phyloP scores from a whole-genome alignment of 2,888 invertebrate genomes.

The Drosophila silvestris region DNA sequence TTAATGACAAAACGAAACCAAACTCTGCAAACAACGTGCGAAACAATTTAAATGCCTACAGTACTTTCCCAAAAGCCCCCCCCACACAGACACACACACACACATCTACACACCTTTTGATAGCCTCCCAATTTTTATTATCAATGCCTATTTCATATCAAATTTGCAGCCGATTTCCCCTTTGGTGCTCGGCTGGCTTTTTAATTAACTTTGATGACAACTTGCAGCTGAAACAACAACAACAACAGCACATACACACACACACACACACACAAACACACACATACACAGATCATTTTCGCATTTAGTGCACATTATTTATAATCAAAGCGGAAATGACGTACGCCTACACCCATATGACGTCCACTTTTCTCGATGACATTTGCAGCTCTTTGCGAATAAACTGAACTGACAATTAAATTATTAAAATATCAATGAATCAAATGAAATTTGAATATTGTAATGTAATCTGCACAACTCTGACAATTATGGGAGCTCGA shows the following conservation, averaged over 20 bases:
- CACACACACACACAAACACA: not conserved
- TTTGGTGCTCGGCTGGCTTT: conserved; percentile 45
- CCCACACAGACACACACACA: not conserved
- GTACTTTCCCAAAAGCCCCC: not conserved
- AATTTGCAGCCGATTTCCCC: conserved; percentile 14
- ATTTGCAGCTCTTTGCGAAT: conserved; percentile 9
- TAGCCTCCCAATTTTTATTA: not conserved
- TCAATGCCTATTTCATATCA: conserved; percentile 8
- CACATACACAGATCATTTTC: conserved; percentile 4
- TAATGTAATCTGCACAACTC: not conserved
- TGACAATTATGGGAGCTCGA: not conserved
- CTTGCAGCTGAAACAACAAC: conserved; percentile 33
- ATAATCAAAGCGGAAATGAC: conserved; percentile 31
- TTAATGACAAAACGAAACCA: conserved; percentile 70
- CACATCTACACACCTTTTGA: not conserved
- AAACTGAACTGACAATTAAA: conserved; percentile 36
- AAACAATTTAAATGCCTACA: conserved; percentile 45
- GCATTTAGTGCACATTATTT: conserved; percentile 47
- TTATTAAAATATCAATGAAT: not conserved
- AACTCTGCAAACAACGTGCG: conserved; percentile 48
- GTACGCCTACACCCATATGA: not conserved
- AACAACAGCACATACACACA: conserved; percentile 10
- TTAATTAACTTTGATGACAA: conserved; percentile 72
- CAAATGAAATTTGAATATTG: conserved; percentile 14
- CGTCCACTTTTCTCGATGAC: not conserved